Evolutionary conservation across 2,797 vertebrate genomes (phyloP).

Genomic region (Lagocephalus sceleratus): DNA sequence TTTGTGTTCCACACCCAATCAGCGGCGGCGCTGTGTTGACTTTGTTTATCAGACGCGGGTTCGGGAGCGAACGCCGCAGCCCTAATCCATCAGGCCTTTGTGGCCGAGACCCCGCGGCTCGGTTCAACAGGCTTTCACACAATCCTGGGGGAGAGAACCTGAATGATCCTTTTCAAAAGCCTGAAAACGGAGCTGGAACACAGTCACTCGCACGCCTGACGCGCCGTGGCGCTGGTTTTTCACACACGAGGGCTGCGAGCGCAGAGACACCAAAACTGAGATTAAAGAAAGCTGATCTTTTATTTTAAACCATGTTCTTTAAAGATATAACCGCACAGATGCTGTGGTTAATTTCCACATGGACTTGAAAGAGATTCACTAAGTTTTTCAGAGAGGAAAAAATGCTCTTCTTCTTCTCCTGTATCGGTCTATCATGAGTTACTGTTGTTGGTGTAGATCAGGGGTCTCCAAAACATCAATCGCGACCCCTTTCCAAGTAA

Average conservation of each 20-base stretch:
- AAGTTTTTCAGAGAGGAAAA: no score
- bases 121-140: conserved; percentile 58
- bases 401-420: no score
- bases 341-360: no score
- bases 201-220: conserved; percentile 23
- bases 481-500: no score
- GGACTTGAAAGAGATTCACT: no score
- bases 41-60: conserved; percentile 67
- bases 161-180: conserved; percentile 66
- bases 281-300: no score
- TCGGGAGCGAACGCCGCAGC: conserved; percentile 56
- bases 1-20: conserved; percentile 44
- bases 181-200: conserved; percentile 54
- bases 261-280: conserved; percentile 14
- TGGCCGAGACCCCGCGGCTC: conserved; percentile 52
- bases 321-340: no score
- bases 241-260: conserved; percentile 27
- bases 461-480: no score
- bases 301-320: no score
- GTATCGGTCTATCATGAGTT: no score
- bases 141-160: conserved; percentile 52
- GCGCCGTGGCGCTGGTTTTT: conserved; percentile 10
- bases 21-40: conserved; percentile 52
- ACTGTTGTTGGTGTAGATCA: no score
- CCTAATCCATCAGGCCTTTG: conserved; percentile 77